Conservation (phyloP, 37 sponge, comb jelly and placozoan species). For the Agelas oroides region DNA sequence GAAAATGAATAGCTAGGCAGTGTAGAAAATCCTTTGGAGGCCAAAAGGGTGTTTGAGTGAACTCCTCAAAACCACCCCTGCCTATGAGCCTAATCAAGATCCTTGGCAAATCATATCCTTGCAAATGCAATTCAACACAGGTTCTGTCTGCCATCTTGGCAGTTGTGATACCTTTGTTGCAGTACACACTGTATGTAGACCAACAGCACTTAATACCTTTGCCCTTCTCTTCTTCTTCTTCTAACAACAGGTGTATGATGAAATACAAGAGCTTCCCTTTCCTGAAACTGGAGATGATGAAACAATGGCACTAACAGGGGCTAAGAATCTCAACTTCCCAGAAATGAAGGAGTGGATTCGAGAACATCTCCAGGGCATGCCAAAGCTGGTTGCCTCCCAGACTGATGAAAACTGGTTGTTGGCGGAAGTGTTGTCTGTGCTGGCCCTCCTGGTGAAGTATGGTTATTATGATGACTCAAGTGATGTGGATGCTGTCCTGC, state of each 20-base stretch:
- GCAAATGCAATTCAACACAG: no score
- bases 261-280: constrained; percentile 43
- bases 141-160: no score
- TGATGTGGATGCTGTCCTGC: constrained; percentile 71
- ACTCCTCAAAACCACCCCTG: no score
- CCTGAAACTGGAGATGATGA: constrained; percentile 19
- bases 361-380: neutral
- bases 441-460: constrained; percentile 64
- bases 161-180: no score
- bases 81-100: no score
- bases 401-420: constrained; percentile 19
- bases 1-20: no score
- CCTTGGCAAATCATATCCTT: no score
- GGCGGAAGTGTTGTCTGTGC: constrained; percentile 53
- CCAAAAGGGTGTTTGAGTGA: no score
- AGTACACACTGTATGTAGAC: no score
- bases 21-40: no score
- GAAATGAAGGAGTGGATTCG: constrained; percentile 57
- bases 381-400: neutral
- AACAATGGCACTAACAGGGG: constrained; percentile 65
- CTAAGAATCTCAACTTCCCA: constrained; percentile 57
- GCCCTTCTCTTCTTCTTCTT: no score
- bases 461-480: constrained; percentile 76
- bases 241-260: constrained; percentile 49
- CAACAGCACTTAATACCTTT: no score